Evolutionary conservation across 1,140 invertebrate species (phyloP), one percentile per base, ranked within the genome.

Genomic region (Aplysia californica): DNA sequence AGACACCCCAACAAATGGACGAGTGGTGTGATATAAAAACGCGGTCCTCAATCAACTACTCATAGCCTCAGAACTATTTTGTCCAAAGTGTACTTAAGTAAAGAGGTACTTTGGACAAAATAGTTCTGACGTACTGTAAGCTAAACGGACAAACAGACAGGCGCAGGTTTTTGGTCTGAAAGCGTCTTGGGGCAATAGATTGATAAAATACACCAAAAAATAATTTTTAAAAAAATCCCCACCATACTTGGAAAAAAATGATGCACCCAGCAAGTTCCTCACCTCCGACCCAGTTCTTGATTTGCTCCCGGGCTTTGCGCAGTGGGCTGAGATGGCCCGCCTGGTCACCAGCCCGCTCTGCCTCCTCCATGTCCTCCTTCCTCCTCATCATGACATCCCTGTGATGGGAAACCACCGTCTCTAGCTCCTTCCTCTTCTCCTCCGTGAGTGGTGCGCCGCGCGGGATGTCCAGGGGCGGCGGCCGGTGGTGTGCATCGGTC

Each of bases 221-320:
- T 33, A 33, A 33, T 65, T 15, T 36, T 36, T 18, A 21, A 65
- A 4, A 65, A 35, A n/a, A 10, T n/a, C 44, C 10, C n/a, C n/a
- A 50, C 10, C n/a, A 50, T 50, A 15, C n/a, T n/a, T 15, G 10
- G 10, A 50, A 50, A 29, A 61, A 61, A 61, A 26, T 18, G 58
- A 21, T 61, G 18, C 26, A 10, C 58, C 58, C 23, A 64, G 35
- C 21, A 29, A 15, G 6, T 20, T 21, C 18, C 70, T 77, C 68
- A 84, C 83, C 83, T 79, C 80, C 82, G 50, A 83, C 72, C 33
- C 82, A 79, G 26, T 80, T 83, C 55, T 81, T 83, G 69, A 81
- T 72, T 31, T 80, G 78, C 41, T 80, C 77, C 21, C 64, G 71
- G 20, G 80, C 80, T 36, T 73, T 75, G 41, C 78, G 75, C 56